These are phyloP conservation scores for Sciurus niger DNA, from an alignment of 2,113 vertebrate genomes.

Conservation along the genomic window DNA sequence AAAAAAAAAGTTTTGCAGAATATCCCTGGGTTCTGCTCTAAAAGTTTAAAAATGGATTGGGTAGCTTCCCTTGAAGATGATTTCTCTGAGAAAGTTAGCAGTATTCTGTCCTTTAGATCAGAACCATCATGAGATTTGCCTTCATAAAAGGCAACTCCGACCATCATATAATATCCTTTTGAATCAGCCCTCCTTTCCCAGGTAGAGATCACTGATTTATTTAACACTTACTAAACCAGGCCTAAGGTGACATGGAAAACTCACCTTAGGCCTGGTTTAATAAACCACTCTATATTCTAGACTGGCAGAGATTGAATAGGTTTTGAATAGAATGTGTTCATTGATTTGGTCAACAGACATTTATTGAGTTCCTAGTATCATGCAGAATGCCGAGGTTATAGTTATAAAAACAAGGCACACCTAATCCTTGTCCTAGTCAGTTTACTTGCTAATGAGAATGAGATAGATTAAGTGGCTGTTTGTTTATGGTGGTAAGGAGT, in stretches of 20 bases:
- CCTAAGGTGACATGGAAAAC: neutral
- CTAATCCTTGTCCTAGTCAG: neutral
- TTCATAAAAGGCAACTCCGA: neutral
- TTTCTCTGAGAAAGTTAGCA: conserved; percentile 45
- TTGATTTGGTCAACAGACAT: neutral
- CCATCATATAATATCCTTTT: neutral
- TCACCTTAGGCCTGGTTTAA: neutral
- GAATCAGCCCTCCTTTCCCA: neutral
- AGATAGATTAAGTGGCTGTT: neutral
- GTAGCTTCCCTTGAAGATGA: neutral
- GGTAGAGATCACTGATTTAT: neutral
- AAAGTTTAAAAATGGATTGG: conserved; percentile 29
- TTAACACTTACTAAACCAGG: neutral
- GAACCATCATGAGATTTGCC: conserved; percentile 30
- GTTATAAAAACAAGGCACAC: neutral
- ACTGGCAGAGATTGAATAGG: neutral
- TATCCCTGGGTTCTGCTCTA: conserved; percentile 12
- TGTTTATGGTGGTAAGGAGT: neutral
- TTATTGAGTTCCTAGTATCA: neutral
- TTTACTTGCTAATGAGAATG: neutral
- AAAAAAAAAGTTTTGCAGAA: neutral
- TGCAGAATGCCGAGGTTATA: neutral
- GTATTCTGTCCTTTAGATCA: conserved; percentile 1
- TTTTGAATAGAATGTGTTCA: neutral
- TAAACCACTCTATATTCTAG: neutral